These are phyloP conservation scores for Thumatha senex DNA, from an alignment of 2,888 invertebrate genomes.

Conservation along the genomic window DNA sequence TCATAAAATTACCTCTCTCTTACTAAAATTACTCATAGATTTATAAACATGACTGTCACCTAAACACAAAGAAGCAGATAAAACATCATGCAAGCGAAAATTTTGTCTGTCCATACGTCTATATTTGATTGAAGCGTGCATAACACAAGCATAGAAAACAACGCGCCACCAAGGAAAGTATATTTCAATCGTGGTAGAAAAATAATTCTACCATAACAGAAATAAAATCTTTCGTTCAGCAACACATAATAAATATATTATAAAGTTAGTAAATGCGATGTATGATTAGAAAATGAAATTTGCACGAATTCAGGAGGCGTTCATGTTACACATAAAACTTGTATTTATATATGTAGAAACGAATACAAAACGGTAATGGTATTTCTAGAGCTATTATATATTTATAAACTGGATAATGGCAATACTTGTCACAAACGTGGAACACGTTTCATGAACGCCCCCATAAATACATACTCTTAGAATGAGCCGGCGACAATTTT, in stretches of 20 bases:
- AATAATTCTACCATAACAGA: conserved; percentile 5
- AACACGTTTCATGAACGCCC: conserved; percentile 30
- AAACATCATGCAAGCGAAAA: conserved; percentile 28
- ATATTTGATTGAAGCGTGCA: conserved; percentile 12
- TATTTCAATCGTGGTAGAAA: conserved; percentile 3
- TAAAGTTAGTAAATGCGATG: conserved; percentile 35
- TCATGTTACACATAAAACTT: conserved; percentile 19
- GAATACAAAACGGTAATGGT: neutral
- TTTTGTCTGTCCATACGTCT: conserved; percentile 15
- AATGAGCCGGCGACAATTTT: conserved; percentile 75
- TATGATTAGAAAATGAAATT: conserved; percentile 31
- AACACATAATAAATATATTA: conserved; percentile 13
- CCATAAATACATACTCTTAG: conserved; percentile 74
- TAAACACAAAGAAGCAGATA: conserved; percentile 26
- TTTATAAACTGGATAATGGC: neutral
- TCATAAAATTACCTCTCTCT: no score
- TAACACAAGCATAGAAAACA: conserved; percentile 18
- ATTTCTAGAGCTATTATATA: neutral
- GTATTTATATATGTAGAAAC: no score
- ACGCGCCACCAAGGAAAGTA: conserved; percentile 19
- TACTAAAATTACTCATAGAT: conserved; percentile 5
- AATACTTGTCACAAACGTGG: conserved; percentile 8
- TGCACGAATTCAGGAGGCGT: conserved; percentile 25
- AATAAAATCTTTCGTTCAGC: conserved; percentile 12
- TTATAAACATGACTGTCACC: conserved; percentile 5